Conservation (phyloP, 2,797 vertebrate species). For the Pseudopleuronectes americanus region DNA sequence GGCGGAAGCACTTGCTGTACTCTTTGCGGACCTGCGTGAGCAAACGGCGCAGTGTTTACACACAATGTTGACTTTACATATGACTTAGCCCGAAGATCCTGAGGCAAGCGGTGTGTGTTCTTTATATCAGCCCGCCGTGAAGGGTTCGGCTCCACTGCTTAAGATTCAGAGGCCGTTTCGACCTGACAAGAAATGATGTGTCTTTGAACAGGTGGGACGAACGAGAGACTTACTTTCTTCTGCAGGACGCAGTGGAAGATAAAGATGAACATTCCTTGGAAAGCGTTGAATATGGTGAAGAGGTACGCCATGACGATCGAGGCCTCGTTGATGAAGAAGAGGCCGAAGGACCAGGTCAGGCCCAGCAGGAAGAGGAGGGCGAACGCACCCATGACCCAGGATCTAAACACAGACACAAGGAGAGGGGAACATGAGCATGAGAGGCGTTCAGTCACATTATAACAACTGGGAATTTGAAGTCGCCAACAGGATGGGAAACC, state of each 20-base stretch:
- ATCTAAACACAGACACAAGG: slow-evolving; percentile 79
- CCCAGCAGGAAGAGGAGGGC: slow-evolving; percentile 95
- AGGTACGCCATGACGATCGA: slow-evolving; percentile 97
- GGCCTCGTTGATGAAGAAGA: slow-evolving; percentile 96
- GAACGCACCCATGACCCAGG: slow-evolving; percentile 97
- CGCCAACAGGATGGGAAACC: slow-evolving; percentile 59
- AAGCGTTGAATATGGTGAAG: slow-evolving; percentile 98
- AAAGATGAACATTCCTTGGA: slow-evolving; percentile 99
- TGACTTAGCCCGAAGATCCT: slow-evolving; percentile 46
- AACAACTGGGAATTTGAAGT: slow-evolving; percentile 20
- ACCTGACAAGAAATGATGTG: slow-evolving; percentile 13
- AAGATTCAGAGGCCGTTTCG: slow-evolving; percentile 11
- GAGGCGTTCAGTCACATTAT: slow-evolving; percentile 3
- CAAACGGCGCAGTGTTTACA: slow-evolving; percentile 61
- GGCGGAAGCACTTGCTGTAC: slow-evolving; percentile 97
- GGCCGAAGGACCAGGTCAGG: slow-evolving; percentile 96
- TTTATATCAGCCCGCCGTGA: slow-evolving; percentile 48
- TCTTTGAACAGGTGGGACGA: neutral
- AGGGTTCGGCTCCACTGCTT: neutral
- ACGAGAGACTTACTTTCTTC: slow-evolving; percentile 91
- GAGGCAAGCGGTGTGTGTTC: slow-evolving; percentile 46
- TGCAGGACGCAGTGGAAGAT: slow-evolving; percentile 98
- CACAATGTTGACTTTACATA: slow-evolving; percentile 63
- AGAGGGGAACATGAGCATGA: slow-evolving; percentile 31
- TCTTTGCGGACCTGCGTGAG: slow-evolving; percentile 93